phyloP scores from a whole-genome alignment of 2,888 invertebrate genomes.

The Drosophila putrida region DNA sequence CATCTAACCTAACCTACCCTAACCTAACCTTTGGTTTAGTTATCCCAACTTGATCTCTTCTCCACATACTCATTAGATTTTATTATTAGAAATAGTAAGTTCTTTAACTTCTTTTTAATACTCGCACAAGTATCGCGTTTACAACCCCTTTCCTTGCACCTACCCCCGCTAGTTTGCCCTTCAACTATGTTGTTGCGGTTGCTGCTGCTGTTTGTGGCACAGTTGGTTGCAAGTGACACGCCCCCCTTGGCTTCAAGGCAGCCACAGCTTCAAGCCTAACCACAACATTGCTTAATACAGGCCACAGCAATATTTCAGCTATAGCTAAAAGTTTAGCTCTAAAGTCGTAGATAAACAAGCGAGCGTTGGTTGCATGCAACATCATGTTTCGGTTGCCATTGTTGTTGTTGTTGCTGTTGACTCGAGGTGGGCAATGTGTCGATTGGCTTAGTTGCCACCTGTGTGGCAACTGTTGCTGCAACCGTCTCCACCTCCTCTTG shows the following conservation, averaged over 20 bases:
- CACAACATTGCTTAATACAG: conserved; percentile 27
- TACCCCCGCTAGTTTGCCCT: background rate
- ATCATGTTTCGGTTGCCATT: conserved; percentile 8
- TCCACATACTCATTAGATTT: no score
- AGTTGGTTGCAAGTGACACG: conserved; percentile 21
- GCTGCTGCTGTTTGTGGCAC: conserved; percentile 21
- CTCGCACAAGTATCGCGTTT: conserved; percentile 72
- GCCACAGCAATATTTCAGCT: conserved; percentile 16
- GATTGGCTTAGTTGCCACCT: conserved; percentile 36
- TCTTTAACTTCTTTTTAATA: conserved; percentile 15
- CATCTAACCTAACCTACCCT: no score
- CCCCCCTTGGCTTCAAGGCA: conserved; percentile 17
- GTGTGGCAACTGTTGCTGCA: conserved; percentile 38
- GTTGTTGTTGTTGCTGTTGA: background rate
- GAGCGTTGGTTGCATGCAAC: conserved; percentile 19
- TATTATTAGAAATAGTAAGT: background rate
- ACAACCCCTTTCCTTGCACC: background rate
- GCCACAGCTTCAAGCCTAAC: conserved; percentile 2
- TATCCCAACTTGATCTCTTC: no score
- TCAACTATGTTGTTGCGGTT: conserved; percentile 38
- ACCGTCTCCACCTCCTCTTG: background rate
- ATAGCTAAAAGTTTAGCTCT: conserved; percentile 7
- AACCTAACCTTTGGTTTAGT: no score
- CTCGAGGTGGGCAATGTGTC: conserved; percentile 4
- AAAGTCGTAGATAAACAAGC: conserved; percentile 19